Evolutionary conservation across 2,113 vertebrate genomes (phyloP).

Genomic region (Canis aureus): DNA sequence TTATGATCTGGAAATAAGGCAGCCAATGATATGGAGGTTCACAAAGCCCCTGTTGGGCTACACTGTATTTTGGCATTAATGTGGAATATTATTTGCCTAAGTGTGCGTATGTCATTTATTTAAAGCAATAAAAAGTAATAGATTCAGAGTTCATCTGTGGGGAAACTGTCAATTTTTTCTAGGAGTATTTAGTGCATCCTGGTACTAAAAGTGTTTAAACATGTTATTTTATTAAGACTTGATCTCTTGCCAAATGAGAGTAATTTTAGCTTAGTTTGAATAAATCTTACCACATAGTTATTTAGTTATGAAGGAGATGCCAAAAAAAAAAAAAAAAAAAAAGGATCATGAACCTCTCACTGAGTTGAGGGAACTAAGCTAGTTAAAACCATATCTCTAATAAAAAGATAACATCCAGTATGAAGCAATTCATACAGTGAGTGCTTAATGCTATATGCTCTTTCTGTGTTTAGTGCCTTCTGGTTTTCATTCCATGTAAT

Average conservation of each 20-base stretch:
- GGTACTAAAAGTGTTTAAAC: slow-evolving; percentile 35
- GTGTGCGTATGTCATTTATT: not conserved
- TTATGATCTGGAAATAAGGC: not conserved
- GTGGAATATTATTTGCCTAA: not conserved
- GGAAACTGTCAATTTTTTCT: slow-evolving; percentile 26
- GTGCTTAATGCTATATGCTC: not conserved
- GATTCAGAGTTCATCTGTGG: not conserved
- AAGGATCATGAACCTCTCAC: slow-evolving; percentile 43
- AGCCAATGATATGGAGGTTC: not conserved
- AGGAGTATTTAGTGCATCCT: slow-evolving; percentile 21
- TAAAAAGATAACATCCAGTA: not conserved
- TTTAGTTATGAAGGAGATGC: slow-evolving; percentile 77
- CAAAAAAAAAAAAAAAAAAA: slow-evolving; percentile 50
- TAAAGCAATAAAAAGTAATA: slow-evolving; percentile 45
- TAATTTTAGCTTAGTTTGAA: slow-evolving; percentile 76
- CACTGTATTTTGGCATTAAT: not conserved
- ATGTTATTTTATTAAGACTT: slow-evolving; percentile 53
- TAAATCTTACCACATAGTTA: slow-evolving; percentile 78
- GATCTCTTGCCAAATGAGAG: slow-evolving; percentile 22
- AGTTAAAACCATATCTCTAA: slow-evolving; percentile 59
- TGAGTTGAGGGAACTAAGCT: not conserved
- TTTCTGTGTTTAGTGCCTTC: not conserved
- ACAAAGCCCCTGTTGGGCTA: not conserved
- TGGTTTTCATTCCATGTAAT: not conserved
- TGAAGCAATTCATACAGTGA: not conserved